phyloP scores from a whole-genome alignment of 2,113 vertebrate species.

The Corythornis cristatus region DNA sequence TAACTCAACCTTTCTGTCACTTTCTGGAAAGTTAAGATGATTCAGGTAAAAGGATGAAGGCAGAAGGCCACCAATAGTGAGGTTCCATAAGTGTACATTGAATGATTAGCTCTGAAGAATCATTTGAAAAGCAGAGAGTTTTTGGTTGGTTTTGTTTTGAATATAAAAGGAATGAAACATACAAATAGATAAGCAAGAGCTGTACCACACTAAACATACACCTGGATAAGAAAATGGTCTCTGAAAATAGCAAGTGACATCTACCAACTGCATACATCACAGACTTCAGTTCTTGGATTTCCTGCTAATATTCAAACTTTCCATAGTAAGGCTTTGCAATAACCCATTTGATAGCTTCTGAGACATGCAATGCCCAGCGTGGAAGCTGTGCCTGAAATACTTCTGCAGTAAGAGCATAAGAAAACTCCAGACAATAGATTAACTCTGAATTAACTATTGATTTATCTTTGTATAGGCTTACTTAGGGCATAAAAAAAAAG shows the following conservation, averaged over 20 bases:
- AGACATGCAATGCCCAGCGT: not conserved
- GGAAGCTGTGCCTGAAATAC: not conserved
- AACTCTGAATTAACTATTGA: not conserved
- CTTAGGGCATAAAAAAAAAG: not conserved
- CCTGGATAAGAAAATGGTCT: not conserved
- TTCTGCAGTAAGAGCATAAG: not conserved
- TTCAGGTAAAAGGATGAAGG: not conserved
- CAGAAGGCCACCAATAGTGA: not conserved
- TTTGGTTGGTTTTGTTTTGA: not conserved
- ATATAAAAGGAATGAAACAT: not conserved
- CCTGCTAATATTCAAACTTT: not conserved
- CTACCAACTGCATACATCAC: not conserved
- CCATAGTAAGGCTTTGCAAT: not conserved
- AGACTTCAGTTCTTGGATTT: not conserved
- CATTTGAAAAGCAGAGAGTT: not conserved
- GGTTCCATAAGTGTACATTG: not conserved
- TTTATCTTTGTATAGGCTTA: not conserved
- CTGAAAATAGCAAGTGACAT: not conserved
- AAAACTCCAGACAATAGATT: not conserved
- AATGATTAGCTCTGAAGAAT: not conserved
- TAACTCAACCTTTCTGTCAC: not conserved
- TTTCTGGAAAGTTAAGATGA: not conserved
- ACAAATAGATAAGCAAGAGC: not conserved
- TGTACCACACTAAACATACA: not conserved
- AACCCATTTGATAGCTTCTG: not conserved